Evolutionary conservation across 1,140 invertebrate species (phyloP).

Genomic region (Geopemphigus sp.): DNA sequence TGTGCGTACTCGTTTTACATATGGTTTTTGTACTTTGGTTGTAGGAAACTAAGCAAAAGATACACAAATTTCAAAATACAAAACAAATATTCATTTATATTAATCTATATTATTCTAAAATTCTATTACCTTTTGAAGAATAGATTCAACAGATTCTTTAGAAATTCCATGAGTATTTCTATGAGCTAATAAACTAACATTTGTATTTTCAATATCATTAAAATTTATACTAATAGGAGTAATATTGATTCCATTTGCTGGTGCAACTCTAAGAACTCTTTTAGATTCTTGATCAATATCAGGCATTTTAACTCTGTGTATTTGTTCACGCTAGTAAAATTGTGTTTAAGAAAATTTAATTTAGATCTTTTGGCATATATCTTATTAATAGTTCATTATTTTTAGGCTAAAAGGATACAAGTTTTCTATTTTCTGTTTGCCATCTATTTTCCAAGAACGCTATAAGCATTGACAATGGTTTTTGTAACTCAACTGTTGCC

Average conservation of each 20-base stretch:
- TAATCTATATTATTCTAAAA: not conserved
- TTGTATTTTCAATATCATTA: constrained; percentile 44
- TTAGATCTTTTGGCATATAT: not conserved
- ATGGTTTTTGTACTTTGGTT: constrained; percentile 41
- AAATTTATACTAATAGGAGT: constrained; percentile 45
- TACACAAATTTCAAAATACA: not conserved
- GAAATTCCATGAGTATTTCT: constrained; percentile 46
- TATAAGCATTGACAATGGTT: constrained; percentile 71
- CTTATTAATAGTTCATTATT: not conserved
- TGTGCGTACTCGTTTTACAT: constrained; percentile 27
- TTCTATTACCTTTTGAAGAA: constrained; percentile 37
- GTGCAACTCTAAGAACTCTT: constrained; percentile 33
- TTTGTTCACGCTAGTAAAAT: constrained; percentile 42
- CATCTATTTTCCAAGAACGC: constrained; percentile 76
- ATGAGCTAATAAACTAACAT: constrained; percentile 46
- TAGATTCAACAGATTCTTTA: constrained; percentile 44
- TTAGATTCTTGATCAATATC: constrained; percentile 37
- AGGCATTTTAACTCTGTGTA: constrained; percentile 30
- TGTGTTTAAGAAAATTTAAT: not conserved
- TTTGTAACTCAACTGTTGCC: constrained; percentile 71
- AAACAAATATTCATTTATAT: not conserved
- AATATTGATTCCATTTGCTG: constrained; percentile 40
- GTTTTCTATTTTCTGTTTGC: constrained; percentile 61
- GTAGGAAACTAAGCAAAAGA: constrained; percentile 24
- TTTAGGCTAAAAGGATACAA: constrained; percentile 59